Conservation (phyloP, 2,888 invertebrate species). For the Lathronympha strigana region DNA sequence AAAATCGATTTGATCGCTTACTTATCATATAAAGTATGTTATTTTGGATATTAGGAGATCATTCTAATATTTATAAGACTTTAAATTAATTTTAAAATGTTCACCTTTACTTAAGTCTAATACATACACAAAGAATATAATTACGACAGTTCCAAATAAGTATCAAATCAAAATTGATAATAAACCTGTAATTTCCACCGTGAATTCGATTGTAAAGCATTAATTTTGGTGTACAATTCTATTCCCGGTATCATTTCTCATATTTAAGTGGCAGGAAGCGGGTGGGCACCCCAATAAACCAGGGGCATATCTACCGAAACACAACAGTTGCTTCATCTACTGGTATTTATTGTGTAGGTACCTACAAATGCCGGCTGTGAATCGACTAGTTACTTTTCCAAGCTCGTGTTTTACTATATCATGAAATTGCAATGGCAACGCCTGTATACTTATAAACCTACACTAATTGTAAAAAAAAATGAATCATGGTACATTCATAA, state of each 20-base stretch:
- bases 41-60: too few relatives aligned
- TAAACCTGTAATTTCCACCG: constrained; percentile 21
- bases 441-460: too few relatives aligned
- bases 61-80: too few relatives aligned
- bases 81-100: too few relatives aligned
- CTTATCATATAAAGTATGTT: too few relatives aligned
- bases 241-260: constrained; percentile 46
- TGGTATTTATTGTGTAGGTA: constrained; percentile 57
- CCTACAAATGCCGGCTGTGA: constrained; percentile 48
- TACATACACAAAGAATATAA: too few relatives aligned
- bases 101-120: too few relatives aligned
- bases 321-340: constrained; percentile 52
- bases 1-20: too few relatives aligned
- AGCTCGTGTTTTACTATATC: background rate
- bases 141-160: background rate
- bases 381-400: constrained; percentile 39
- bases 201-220: constrained; percentile 39
- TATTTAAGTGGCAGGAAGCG: constrained; percentile 50
- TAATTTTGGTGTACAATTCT: constrained; percentile 33
- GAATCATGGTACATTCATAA: too few relatives aligned
- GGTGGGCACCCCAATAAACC: constrained; percentile 49
- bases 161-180: constrained; percentile 5
- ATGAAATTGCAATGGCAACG: background rate
- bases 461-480: too few relatives aligned
- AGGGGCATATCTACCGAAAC: constrained; percentile 54